Evolutionary conservation across 2,888 invertebrate species (phyloP).

Genomic region (Hirtodrosophila cameraria): DNA sequence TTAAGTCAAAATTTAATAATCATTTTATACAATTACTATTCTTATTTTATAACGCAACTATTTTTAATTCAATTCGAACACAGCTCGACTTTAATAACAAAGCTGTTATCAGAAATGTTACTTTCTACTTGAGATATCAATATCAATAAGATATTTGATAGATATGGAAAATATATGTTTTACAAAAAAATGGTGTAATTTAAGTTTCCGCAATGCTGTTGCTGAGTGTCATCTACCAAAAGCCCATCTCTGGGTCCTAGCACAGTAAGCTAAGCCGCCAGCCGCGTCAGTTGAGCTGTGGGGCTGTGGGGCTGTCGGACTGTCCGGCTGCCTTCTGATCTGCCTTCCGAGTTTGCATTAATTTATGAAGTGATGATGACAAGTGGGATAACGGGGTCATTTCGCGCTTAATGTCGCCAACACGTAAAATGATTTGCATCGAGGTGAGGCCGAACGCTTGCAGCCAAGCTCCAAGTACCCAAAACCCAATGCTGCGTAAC

Average conservation of each 20-base stretch:
- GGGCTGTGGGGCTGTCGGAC: neutral
- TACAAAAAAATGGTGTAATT: neutral
- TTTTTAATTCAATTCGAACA: too few relatives aligned
- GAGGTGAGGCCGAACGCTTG: slow-evolving; percentile 31
- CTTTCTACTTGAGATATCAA: too few relatives aligned
- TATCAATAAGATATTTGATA: too few relatives aligned
- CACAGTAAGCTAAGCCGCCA: slow-evolving; percentile 24
- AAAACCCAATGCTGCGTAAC: slow-evolving; percentile 66
- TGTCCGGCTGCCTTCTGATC: slow-evolving; percentile 28
- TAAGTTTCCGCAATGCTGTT: neutral
- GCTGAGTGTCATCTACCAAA: slow-evolving; percentile 4
- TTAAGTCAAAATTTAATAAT: too few relatives aligned
- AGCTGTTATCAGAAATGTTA: too few relatives aligned
- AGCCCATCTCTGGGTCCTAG: slow-evolving; percentile 27
- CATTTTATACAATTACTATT: too few relatives aligned
- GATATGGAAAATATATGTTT: too few relatives aligned
- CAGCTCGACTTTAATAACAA: too few relatives aligned
- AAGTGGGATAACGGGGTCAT: slow-evolving; percentile 82
- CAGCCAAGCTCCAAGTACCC: slow-evolving; percentile 21
- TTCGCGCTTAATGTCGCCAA: slow-evolving; percentile 82
- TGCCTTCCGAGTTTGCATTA: slow-evolving; percentile 69
- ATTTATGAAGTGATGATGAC: slow-evolving; percentile 82
- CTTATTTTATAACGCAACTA: too few relatives aligned
- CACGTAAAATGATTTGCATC: slow-evolving; percentile 82
- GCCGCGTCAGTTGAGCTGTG: slow-evolving; percentile 1